These are phyloP conservation scores for Excalfactoria chinensis DNA, from an alignment of 2,113 vertebrate genomes.

Conservation along the genomic window DNA sequence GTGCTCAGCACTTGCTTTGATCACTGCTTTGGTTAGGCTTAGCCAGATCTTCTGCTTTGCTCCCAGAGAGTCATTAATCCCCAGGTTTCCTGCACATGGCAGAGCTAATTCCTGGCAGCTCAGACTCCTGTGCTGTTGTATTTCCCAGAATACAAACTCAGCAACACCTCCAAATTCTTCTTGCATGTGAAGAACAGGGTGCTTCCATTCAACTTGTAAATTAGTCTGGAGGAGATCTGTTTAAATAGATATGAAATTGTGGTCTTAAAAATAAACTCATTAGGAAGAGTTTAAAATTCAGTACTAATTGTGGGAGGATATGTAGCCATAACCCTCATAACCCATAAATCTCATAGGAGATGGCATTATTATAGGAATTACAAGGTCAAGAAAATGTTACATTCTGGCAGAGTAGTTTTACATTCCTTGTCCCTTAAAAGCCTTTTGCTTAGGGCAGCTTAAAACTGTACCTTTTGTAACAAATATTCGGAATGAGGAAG, in stretches of 20 bases:
- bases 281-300: slow-evolving; percentile 39
- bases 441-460: slow-evolving; percentile 72
- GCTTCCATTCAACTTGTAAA: background rate
- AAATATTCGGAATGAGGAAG: slow-evolving; percentile 56
- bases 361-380: slow-evolving; percentile 66
- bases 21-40: background rate
- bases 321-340: background rate
- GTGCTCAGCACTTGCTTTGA: background rate
- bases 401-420: slow-evolving; percentile 70
- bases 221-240: background rate
- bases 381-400: slow-evolving; percentile 74
- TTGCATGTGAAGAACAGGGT: background rate
- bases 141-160: background rate
- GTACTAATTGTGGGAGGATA: background rate
- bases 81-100: background rate
- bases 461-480: slow-evolving; percentile 63
- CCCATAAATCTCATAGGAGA: background rate
- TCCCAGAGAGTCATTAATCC: background rate
- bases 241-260: background rate
- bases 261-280: slow-evolving; percentile 6
- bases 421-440: slow-evolving; percentile 73
- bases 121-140: rapidly evolving
- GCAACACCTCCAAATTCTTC: rapidly evolving
- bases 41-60: background rate
- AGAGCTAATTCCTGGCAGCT: background rate